phyloP scores from a whole-genome alignment of 2,113 vertebrate species.

The Microcebus murinus region DNA sequence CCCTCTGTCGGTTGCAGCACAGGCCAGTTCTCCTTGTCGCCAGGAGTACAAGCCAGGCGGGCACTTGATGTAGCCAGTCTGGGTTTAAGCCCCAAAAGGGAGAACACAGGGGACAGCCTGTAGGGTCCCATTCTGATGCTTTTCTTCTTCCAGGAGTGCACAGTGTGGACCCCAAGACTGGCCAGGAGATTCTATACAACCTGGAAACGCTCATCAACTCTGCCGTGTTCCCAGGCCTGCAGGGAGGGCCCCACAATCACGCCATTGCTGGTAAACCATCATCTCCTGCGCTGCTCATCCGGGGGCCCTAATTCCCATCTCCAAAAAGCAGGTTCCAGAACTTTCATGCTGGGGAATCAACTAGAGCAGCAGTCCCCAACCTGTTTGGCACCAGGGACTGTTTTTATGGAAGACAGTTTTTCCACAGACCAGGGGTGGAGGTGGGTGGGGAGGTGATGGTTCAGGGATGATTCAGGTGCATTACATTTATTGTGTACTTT shows the following conservation, averaged over 20 bases:
- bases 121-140: neutral
- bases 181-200: constrained; percentile 93
- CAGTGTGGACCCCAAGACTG: constrained; percentile 92
- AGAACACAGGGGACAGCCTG: neutral
- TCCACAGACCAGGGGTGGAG: too few species aligned
- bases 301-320: neutral
- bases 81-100: neutral
- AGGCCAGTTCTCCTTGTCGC: neutral
- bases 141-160: constrained; percentile 87
- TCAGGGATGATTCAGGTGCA: too few species aligned
- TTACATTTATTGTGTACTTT: too few species aligned
- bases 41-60: neutral
- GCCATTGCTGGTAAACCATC: constrained; percentile 92
- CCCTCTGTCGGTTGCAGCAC: neutral
- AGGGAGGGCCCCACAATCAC: constrained; percentile 98
- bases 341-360: neutral
- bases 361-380: too few species aligned
- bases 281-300: neutral
- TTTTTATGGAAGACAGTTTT: too few species aligned
- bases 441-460: too few species aligned
- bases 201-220: constrained; percentile 96
- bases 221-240: constrained; percentile 96
- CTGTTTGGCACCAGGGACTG: too few species aligned
- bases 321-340: neutral
- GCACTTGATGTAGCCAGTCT: neutral